Evolutionary conservation across 2,113 vertebrate genomes (phyloP).

Genomic region (Etia nguti): DNA sequence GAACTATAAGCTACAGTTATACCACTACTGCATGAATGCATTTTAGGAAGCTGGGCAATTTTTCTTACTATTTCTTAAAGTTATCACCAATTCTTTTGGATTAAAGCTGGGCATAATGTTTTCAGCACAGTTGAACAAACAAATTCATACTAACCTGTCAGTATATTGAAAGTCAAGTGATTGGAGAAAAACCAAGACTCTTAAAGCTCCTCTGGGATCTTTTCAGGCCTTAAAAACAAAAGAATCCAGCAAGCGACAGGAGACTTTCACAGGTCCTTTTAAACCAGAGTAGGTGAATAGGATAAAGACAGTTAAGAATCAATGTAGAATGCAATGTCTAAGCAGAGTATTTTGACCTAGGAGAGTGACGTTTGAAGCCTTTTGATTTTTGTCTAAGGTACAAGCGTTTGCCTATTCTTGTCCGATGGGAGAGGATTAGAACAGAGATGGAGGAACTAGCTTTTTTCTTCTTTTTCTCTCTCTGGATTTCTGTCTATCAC

Average conservation of each 20-base stretch:
- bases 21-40: not conserved
- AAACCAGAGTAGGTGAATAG: not conserved
- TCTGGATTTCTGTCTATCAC: not conserved
- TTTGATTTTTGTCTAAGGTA: not conserved
- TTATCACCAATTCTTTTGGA: not conserved
- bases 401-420: not conserved
- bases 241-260: not conserved
- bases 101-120: not conserved
- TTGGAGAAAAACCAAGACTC: not conserved
- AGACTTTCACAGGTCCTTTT: not conserved
- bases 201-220: not conserved
- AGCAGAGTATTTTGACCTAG: not conserved
- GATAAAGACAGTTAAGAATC: not conserved
- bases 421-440: not conserved
- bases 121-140: not conserved
- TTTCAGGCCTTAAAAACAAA: not conserved
- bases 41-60: not conserved
- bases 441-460: not conserved
- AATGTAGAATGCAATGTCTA: not conserved
- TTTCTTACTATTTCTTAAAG: not conserved
- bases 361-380: not conserved
- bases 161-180: not conserved
- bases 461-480: not conserved
- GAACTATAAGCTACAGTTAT: not conserved
- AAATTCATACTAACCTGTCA: not conserved